These are phyloP conservation scores for Argya squamiceps DNA, from an alignment of 2,797 vertebrate genomes.

Conservation along the genomic window DNA sequence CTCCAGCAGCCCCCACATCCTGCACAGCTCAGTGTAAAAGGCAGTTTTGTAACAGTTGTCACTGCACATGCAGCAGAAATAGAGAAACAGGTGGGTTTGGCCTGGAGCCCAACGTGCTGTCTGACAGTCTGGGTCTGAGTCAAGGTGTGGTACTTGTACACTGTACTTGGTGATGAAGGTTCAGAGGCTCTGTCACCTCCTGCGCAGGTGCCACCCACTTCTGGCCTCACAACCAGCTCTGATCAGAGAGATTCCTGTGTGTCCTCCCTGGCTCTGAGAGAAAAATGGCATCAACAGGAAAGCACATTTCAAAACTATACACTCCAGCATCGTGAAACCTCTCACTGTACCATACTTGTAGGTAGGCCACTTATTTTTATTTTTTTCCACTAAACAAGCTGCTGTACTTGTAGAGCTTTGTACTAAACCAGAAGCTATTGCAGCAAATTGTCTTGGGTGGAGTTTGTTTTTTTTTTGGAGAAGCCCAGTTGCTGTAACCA, in stretches of 20 bases:
- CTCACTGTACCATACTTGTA: neutral
- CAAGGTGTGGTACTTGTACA: fast-evolving
- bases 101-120: neutral
- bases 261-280: neutral
- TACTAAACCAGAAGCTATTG: neutral
- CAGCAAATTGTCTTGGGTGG: neutral
- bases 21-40: neutral
- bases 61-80: neutral
- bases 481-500: neutral
- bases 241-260: neutral
- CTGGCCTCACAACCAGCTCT: neutral
- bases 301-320: neutral
- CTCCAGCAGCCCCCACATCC: neutral
- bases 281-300: neutral
- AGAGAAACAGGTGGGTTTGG: neutral
- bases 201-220: neutral
- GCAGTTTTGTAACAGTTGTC: neutral
- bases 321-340: neutral
- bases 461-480: neutral
- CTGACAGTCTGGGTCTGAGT: fast-evolving
- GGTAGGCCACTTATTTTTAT: neutral
- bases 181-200: neutral
- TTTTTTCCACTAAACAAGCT: neutral
- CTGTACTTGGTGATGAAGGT: fast-evolving
- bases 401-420: neutral